Evolutionary conservation across 2,797 vertebrate genomes (phyloP), one percentile per base, ranked within the genome.

Genomic region (Typhlichthys eigenmanni): DNA sequence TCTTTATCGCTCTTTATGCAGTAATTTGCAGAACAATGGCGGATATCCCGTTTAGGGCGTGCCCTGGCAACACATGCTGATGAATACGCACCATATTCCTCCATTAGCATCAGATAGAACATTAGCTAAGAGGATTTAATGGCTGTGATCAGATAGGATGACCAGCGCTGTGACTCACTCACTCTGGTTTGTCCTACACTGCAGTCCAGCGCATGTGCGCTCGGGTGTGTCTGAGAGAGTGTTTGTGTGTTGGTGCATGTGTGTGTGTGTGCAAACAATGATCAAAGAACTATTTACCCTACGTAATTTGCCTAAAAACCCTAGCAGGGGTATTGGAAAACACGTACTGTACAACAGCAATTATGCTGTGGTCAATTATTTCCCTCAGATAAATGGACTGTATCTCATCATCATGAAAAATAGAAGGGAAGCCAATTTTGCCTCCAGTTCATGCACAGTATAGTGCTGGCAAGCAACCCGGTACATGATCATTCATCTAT

Each of bases 301-400:
- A 55, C 52, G 19, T 68, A 51, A 62, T 63, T 50, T 57, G 55
- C n/a, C 53, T 56, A 47, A 63, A 68, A 64, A 65, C 34, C 68
- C 67, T 55, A 57, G n/a, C 61, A 71, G 74, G 54, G 64, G 60
- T 51, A 52, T 53, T 61, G 58, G n/a, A 55, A 51, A n/a, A 52
- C 52, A 53, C 38, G 59, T 54, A 64, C 24, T 56, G 17, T 47
- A 56, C 57, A 60, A 60, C 62, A 60, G 64, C 69, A 73, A 78
- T 75, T 68, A 72, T 13, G 57, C 75, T 62, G 58, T 59, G 58
- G 66, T 70, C 62, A 74, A 69, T 69, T 70, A 72, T 72, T 62
- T 57, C 38, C 71, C 58, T 67, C 66, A 55, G 60, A 77, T 60
- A 70, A 60, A 72, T 66, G 64, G 66, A 71, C 66, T 61, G 43